A percentile compares a stretch with the other conserved stretches of the same genome.
phyloP scores from a whole-genome alignment of 1,140 invertebrate genomes.

The Drosophila trapezifrons region DNA sequence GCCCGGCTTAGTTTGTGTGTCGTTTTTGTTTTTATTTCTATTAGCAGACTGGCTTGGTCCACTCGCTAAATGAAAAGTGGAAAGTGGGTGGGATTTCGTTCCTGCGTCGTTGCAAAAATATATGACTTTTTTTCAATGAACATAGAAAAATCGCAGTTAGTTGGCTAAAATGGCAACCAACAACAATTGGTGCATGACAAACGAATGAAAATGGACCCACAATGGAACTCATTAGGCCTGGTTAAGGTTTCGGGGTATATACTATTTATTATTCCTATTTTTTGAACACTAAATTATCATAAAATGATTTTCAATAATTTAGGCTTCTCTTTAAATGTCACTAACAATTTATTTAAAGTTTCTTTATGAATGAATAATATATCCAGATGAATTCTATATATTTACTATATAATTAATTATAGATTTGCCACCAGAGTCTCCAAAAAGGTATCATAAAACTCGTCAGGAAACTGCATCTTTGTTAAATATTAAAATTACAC shows the following conservation, averaged over 20 bases:
- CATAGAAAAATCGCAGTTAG: slow-evolving; percentile 36
- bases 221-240: slow-evolving; percentile 15
- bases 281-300: neutral
- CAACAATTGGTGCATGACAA: slow-evolving; percentile 25
- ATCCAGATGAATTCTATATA: no score
- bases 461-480: slow-evolving; percentile 18
- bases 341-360: no score
- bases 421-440: no score
- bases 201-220: neutral
- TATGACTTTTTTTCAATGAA: slow-evolving; percentile 63
- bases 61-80: slow-evolving; percentile 74
- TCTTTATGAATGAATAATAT: no score
- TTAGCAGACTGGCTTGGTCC: slow-evolving; percentile 72
- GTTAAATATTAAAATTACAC: slow-evolving; percentile 69
- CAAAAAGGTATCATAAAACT: neutral
- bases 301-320: neutral
- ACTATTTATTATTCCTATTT: neutral
- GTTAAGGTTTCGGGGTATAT: neutral
- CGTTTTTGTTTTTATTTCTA: slow-evolving; percentile 81
- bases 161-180: neutral
- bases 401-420: no score
- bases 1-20: slow-evolving; percentile 78
- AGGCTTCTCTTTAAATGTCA: no score
- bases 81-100: slow-evolving; percentile 19
- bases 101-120: slow-evolving; percentile 36